Conservation (phyloP, 2,888 invertebrate species). For the Tinea semifulvella region DNA sequence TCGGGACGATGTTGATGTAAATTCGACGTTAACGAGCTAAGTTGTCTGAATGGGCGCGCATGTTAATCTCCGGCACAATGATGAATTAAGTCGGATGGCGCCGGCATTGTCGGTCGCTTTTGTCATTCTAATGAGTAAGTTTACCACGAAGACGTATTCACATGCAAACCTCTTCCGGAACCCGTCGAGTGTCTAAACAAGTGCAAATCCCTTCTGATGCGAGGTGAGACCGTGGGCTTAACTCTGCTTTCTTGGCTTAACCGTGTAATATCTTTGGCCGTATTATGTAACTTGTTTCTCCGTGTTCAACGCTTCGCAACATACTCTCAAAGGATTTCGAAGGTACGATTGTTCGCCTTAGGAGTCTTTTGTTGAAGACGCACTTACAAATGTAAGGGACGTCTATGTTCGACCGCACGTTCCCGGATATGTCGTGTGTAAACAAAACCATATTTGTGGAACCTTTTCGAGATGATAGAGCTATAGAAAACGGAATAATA, state of each 20-base stretch:
- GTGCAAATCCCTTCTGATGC: slow-evolving; percentile 7
- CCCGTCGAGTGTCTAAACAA: slow-evolving; percentile 11
- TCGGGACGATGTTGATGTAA: slow-evolving; percentile 34
- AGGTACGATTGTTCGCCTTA: background rate
- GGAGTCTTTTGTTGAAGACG: background rate
- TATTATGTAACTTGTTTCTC: slow-evolving; percentile 2
- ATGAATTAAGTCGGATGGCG: slow-evolving; percentile 52
- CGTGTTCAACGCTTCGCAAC: slow-evolving; percentile 1
- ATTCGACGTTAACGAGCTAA: slow-evolving; percentile 38
- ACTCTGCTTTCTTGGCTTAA: background rate
- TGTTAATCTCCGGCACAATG: slow-evolving; percentile 58
- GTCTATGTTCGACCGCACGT: background rate
- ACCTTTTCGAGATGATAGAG: slow-evolving; percentile 2
- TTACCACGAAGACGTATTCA: slow-evolving; percentile 31
- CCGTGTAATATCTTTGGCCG: background rate
- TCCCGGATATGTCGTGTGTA: background rate
- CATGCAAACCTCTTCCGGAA: slow-evolving; percentile 30
- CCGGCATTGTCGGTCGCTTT: slow-evolving; percentile 21
- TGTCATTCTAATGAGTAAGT: slow-evolving; percentile 54
- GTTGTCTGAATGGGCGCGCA: slow-evolving; percentile 38
- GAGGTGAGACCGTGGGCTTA: slow-evolving; percentile 5
- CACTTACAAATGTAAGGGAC: slow-evolving; percentile 10
- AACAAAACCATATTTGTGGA: background rate
- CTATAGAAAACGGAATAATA: slow-evolving; percentile 2
- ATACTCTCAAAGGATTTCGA: background rate